Evolutionary conservation across 2,797 vertebrate species (phyloP), one percentile per base, ranked within the genome.

Genomic region (Tragelaphus eurycerus): DNA sequence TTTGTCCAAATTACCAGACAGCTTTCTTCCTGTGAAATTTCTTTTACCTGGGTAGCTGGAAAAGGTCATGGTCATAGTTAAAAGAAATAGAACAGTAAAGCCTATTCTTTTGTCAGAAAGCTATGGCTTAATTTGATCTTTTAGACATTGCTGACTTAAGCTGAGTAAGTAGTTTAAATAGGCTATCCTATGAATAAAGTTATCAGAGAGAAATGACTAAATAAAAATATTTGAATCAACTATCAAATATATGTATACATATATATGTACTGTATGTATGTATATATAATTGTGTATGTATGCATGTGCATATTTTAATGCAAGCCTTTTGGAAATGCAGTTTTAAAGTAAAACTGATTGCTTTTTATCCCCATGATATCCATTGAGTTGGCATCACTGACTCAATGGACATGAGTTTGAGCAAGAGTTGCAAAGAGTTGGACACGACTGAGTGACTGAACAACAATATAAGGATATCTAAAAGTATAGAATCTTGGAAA

Each of bases 331-430:
- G 54, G 54, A 59, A 17, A 55, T 64, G 12, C 89, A 48, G 10
- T 94, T 93, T 92, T 86, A 87, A 97, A 83, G 62, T 92, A 89
- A 95, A 93, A 89, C 57, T 46, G 27, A 81, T 92, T 52, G 19
- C 25, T 83, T 55, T 89, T 95, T 60, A 17, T 15, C 29, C 3
- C 4, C 25, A n/a, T 89, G 90, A n/a, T 50, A 38, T 71, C 67
- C 34, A 71, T 1, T 71, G 34, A 71, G 10, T 71, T 71, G 67
- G 34, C 67, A 38, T 71, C 67, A 71, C 34, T 23, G 34, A 71
- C 34, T 38, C 67, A 38, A 2, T 71, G 34, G 67, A 71, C 34
- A 13, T 71, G 67, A 71, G 34, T 71, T 38, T 71, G 67, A 71
- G 34, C 10, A 71, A 71, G 34, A 38, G 34, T 71, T 12, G 10